Base-by-base conservation (phyloP, 2,888 invertebrate genomes). In the Nycteola revayana region DNA sequence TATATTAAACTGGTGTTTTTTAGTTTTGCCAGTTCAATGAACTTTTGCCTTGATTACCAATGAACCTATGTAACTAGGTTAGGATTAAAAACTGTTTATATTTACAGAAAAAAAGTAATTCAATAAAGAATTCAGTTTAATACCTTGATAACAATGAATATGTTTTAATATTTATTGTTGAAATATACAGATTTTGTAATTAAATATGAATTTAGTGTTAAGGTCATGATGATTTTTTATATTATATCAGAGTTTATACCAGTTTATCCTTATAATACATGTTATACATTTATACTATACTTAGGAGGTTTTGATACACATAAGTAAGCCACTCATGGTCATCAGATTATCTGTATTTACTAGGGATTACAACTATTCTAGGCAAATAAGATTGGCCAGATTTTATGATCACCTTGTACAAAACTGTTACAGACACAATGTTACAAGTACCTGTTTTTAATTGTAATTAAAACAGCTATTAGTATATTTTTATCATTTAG, bases 1-100 rank as follows among this genome's bases (percentile, higher is more conserved):
- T 7, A n/a, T n/a, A 5, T n/a, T 21, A 21, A 21, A n/a, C n/a
- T 36, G 22, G 30, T 36, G 31, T 1, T 36, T 37, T 35, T 32
- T 10, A 32, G 37, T 36, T 49, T 52, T 53, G 32, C 24, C 35
- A 55, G 63, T 64, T 63, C 60, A 61, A 43, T 65, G 57, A 68
- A 61, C 68, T 58, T 46, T 51, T 50, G 39, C 52, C 48, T 51
- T 53, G 54, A 48, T 42, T 56, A 49, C 49, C 20, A 31, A 42
- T 44, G 22, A 42, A 41, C 2, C 30, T 43, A 41, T 55, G 43
- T 50, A 50, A 53, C 44, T 56, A 49, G 51, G 58, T 58, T 54
- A 60, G 35, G 40, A 45, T 32, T 48, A 23, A 32, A 46, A 42
- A 42, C 31, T 58, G 45, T 57, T 51, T 46, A 54, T 33, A 22